These are phyloP conservation scores for Eupeodes corollae DNA, from an alignment of 1,140 invertebrate species.

Conservation along the genomic window DNA sequence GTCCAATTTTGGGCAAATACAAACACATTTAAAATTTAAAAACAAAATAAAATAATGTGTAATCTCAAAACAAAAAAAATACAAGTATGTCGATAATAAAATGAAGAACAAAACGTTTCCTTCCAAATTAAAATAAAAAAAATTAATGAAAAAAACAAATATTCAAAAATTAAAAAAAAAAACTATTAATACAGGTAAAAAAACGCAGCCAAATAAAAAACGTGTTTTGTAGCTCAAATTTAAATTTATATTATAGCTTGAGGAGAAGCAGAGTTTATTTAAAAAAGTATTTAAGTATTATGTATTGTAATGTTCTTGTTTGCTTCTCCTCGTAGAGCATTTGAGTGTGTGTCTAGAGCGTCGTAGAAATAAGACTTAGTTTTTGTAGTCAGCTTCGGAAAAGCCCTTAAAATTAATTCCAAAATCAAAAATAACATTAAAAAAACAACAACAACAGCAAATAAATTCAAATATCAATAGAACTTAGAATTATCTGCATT, in stretches of 20 bases:
- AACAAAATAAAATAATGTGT: not conserved
- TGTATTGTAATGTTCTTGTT: no score
- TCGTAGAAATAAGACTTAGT: no score
- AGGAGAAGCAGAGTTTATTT: no score
- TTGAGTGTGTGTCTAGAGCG: no score
- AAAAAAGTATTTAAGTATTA: no score
- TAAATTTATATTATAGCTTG: constrained; percentile 2
- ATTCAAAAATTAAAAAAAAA: not conserved
- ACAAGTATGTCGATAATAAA: not conserved
- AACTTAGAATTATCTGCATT: no score
- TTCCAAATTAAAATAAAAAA: not conserved
- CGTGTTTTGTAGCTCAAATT: constrained; percentile 14
- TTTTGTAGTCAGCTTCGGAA: no score
- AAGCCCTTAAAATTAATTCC: no score
- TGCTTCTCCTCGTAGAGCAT: no score
- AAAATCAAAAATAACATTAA: no score
- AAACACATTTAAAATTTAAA: not conserved
- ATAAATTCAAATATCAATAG: no score
- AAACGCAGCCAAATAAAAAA: constrained; percentile 3
- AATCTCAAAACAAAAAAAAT: not conserved
- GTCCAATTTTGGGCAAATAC: not conserved
- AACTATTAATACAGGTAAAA: not conserved
- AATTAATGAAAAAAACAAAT: not conserved
- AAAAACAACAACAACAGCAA: no score
- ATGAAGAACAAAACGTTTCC: not conserved